A percentile compares a stretch with the other conserved stretches of the same genome.
These are phyloP conservation scores for Diarsia dahlii DNA, from an alignment of 2,888 invertebrate genomes.

Conservation along the genomic window DNA sequence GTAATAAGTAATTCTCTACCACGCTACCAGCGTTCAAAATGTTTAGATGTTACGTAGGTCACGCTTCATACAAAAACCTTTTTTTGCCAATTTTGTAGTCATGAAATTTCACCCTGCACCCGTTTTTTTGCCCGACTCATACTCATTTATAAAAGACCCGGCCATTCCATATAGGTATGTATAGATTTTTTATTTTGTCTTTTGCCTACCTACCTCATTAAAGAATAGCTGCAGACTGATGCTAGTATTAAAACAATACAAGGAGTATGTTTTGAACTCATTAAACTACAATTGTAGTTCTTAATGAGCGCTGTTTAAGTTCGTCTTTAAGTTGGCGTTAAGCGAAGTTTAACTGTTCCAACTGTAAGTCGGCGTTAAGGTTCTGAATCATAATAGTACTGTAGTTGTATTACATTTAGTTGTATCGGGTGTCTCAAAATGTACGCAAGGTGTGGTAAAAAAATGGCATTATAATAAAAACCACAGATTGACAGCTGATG, in stretches of 20 bases:
- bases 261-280: constrained; percentile 20
- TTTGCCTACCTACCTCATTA: neutral
- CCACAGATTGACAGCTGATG: neutral
- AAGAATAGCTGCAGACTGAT: neutral
- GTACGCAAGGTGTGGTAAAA: neutral
- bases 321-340: constrained; percentile 1
- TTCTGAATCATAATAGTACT: neutral
- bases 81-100: too few relatives aligned
- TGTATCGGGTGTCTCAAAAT: neutral
- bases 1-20: too few relatives aligned
- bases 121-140: too few relatives aligned
- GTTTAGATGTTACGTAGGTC: too few relatives aligned
- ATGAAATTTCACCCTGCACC: too few relatives aligned
- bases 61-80: too few relatives aligned
- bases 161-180: too few relatives aligned
- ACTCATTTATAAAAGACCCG: too few relatives aligned
- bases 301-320: constrained; percentile 15
- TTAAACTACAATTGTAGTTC: constrained; percentile 4
- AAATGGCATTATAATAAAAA: neutral
- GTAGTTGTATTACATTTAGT: neutral
- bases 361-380: constrained; percentile 9
- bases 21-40: too few relatives aligned
- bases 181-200: neutral
- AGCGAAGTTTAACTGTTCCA: constrained; percentile 22
- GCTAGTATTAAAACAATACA: neutral